These are phyloP conservation scores for Tapirus terrestris DNA, from an alignment of 2,113 vertebrate species.

Conservation along the genomic window DNA sequence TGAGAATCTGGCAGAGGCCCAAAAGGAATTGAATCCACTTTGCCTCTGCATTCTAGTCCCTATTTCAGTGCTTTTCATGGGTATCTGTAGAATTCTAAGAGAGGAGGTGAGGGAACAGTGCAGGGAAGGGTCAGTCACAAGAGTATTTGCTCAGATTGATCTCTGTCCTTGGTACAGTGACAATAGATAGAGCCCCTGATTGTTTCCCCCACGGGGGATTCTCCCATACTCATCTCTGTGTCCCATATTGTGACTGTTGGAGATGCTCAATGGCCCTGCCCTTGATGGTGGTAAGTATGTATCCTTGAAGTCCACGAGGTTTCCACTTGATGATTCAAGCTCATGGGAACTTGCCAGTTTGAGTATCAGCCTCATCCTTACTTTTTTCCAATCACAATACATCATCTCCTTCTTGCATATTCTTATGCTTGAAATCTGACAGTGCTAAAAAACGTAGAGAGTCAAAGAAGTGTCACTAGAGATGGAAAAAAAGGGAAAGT, in stretches of 20 bases:
- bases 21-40: slow-evolving; percentile 64
- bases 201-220: neutral
- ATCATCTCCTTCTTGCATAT: neutral
- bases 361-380: neutral
- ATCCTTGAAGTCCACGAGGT: neutral
- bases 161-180: neutral
- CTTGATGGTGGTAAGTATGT: neutral
- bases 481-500: neutral
- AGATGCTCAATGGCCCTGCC: neutral
- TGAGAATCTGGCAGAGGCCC: slow-evolving; percentile 78
- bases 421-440: neutral
- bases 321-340: neutral
- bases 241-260: neutral
- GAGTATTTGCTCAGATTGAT: neutral
- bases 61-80: slow-evolving; percentile 47
- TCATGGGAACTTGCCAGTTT: neutral
- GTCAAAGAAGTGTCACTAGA: slow-evolving; percentile 17
- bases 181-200: neutral
- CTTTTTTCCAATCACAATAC: neutral
- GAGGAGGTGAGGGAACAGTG: neutral
- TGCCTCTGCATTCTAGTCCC: slow-evolving; percentile 50
- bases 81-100: neutral
- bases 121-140: neutral
- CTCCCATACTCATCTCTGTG: neutral
- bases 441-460: neutral